Evolutionary conservation across 2,888 invertebrate species (phyloP), one percentile per base, ranked within the genome.

Genomic region (Leucoptera coffeella): DNA sequence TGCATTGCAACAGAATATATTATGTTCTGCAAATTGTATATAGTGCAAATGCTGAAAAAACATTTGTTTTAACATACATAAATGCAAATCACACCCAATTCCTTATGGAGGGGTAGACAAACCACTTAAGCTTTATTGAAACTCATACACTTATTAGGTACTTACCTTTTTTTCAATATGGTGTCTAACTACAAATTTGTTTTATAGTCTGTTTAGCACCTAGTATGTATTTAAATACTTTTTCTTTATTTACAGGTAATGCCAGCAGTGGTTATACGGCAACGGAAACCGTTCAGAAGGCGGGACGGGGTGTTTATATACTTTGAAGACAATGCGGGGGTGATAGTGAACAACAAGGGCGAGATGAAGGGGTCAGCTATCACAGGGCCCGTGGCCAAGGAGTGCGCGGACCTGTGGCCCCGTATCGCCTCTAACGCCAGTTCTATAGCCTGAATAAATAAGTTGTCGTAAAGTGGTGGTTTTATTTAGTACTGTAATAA

Each of bases 351-450:
- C 65, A 96, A 96, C 62, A 99, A 99, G 69, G 99, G 97, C 34
- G 97, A 99, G 77, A 97, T 97, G 97, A 97, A 97, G 72, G 97
- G 94, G 32, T 97, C 97, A 11, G 97, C 99, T 34, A 97, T 99
- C 54, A 99, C 97, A 26, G 99, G 99, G 38, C 99, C 99, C 28
- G 99, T 99, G 15, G 96, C 99, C 14, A 99, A 99, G 72, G 99
- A 99, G 73, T 99, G 99, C 71, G 99, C 99, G 29, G 99, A 99
- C 67, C 77, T 99, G 40, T 99, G 99, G 99, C 99, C 99, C 39
- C 92, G 97, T 78, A 97, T 99, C 60, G 97, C 99, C 30, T 96
- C 96, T 28, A 97, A 97, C 65, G 96, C 99, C 33, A 92, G 95
- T 75, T 95, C 95, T 52, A 97, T 99, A 75, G 95, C 96, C 53